Base-by-base conservation (phyloP, 2,113 vertebrate species). In the Bufo gargarizans region DNA sequence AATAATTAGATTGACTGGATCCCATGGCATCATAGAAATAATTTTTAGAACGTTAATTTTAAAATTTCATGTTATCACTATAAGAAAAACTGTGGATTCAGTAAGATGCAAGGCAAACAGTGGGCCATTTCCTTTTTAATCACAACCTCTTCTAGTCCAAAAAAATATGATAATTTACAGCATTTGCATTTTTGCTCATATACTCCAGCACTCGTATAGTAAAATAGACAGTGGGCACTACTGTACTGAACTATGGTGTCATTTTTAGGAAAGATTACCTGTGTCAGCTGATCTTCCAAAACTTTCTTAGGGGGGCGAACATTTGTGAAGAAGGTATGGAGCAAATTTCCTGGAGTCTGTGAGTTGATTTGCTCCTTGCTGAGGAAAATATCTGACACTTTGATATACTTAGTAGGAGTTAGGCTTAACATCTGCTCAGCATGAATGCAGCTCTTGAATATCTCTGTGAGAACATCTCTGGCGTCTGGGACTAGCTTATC, bases 341-440 rank as follows among this genome's bases (percentile, higher is more conserved):
- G 95, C 0, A 99, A 95, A 86, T 99, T 99, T 12, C 97, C 98
- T 0, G 98, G 97, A 0, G 97, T 97, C 94, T 99, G 97, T 47
- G 97, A 95, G 90, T 97, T 99, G 91, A 99, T 99, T 93, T 99
- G 98, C 91, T 99, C 98, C 91, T 99, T 99, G 92, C 97, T 99
- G 13, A 99, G 97, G 89, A 96, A 99, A 92, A 99, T 98, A 90
- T 99, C 98, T 0, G 97, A 96, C 49, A 98, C 97, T 91, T 99
- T 98, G 58, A 97, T 92, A 17, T 97, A 97, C 85, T 99, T 99
- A 0, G 95, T 91, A 0, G 98, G 98, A 0, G 97, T 96, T 79
- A 99, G 95, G 93, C 97, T 99, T 91, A 98, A 94, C 93, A 96
- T 97, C 92, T 99, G 98, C 89, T 99, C 98, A 0, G 98, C 98